A percentile compares a stretch with the other conserved stretches of the same genome.
Evolutionary conservation across 2,113 vertebrate species (phyloP).

Genomic region (Pterophyllum scalare): DNA sequence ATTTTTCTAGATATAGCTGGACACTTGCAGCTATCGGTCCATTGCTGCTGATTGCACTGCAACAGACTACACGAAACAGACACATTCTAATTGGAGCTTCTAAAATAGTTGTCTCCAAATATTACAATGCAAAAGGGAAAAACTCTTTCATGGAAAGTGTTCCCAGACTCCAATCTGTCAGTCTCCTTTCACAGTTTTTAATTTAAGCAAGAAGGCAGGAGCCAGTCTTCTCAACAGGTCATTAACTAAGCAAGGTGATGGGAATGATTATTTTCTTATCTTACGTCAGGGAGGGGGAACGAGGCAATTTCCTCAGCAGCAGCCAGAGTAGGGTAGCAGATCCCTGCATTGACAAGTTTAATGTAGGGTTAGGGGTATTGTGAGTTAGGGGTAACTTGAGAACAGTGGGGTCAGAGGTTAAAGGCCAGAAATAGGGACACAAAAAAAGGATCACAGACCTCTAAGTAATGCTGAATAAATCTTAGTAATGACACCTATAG

Average conservation of each 20-base stretch:
- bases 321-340: background rate
- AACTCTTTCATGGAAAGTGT: constrained; percentile 36
- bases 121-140: constrained; percentile 43
- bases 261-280: constrained; percentile 47
- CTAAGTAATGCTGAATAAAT: constrained; percentile 6
- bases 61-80: background rate
- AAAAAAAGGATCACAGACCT: constrained; percentile 15
- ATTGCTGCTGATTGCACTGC: background rate
- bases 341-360: constrained; percentile 27
- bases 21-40: constrained; percentile 3
- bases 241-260: constrained; percentile 45
- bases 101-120: constrained; percentile 20
- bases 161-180: constrained; percentile 12
- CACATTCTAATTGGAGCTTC: background rate
- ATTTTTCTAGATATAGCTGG: constrained; percentile 14
- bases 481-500: background rate
- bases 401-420: constrained; percentile 45
- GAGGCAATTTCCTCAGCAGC: background rate
- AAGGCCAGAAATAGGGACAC: constrained; percentile 2
- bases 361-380: constrained; percentile 22
- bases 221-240: constrained; percentile 44
- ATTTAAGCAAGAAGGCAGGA: constrained; percentile 50
- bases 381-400: constrained; percentile 42
- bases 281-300: constrained; percentile 37
- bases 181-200: constrained; percentile 41